Conservation (phyloP, 2,797 vertebrate genomes). For the Micromesistius poutassou region DNA sequence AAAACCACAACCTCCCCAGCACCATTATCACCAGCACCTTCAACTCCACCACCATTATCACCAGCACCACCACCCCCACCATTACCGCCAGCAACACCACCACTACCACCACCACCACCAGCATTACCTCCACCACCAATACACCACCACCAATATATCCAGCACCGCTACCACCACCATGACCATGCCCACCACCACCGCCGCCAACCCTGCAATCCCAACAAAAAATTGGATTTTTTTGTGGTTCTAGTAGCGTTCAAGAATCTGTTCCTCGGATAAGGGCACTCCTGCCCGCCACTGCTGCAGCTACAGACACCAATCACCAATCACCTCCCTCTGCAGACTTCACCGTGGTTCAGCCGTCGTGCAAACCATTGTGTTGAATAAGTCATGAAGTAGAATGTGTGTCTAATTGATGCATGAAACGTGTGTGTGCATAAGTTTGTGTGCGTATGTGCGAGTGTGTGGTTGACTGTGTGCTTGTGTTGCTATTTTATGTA, state of each 20-base stretch:
- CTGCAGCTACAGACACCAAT: conserved; percentile 2
- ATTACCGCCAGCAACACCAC: neutral
- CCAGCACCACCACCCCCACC: neutral
- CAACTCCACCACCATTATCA: too few relatives aligned
- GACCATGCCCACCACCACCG: neutral
- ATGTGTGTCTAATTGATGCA: conserved; percentile 1
- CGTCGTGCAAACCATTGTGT: neutral
- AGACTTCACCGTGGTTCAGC: neutral
- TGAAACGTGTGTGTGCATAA: neutral
- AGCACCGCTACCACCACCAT: too few relatives aligned
- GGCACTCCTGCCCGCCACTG: conserved; percentile 29
- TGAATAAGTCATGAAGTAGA: conserved; percentile 18
- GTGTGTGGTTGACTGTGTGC: neutral
- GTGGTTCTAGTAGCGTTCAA: conserved; percentile 17
- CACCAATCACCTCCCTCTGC: conserved; percentile 7
- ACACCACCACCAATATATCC: too few relatives aligned
- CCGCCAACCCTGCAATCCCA: neutral
- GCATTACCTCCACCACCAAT: too few relatives aligned
- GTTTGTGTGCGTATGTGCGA: neutral
- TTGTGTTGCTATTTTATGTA: neutral
- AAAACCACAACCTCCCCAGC: too few relatives aligned
- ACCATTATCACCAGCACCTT: too few relatives aligned
- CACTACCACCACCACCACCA: too few relatives aligned
- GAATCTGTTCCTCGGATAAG: conserved; percentile 12
- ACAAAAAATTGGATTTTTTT: conserved; percentile 16